Percentiles rank a stretch among this genome's conserved stretches.
Conservation (phyloP, 1,140 invertebrate genomes). For the Tetraneura akinire region DNA sequence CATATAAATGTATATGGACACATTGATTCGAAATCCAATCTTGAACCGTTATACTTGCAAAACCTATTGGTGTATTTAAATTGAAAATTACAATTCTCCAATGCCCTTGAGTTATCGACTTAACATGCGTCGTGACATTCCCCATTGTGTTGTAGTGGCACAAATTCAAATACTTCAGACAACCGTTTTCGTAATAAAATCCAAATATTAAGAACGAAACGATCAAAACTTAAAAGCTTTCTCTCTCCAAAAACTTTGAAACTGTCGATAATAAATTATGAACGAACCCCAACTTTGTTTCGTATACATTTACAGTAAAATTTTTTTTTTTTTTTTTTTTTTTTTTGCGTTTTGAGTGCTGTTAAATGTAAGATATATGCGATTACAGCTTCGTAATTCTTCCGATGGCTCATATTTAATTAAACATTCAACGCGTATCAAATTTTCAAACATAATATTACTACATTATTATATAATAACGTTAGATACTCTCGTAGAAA, state of each 20-base stretch:
- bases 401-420: neutral
- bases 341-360: neutral
- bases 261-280: conserved; percentile 8
- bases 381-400: neutral
- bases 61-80: neutral
- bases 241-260: neutral
- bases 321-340: no score
- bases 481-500: no score
- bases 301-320: neutral
- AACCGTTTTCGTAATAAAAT: neutral
- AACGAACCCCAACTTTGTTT: neutral
- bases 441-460: no score
- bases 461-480: no score
- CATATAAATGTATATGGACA: no score
- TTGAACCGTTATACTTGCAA: neutral
- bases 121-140: neutral
- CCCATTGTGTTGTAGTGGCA: neutral
- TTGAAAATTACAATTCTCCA: neutral
- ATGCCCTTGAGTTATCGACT: neutral
- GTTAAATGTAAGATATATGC: neutral
- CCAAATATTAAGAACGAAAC: neutral
- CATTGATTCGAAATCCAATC: neutral
- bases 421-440: no score
- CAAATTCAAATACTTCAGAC: neutral
- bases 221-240: neutral